These are phyloP conservation scores for Chironex yamaguchii DNA, from an alignment of 30 jellyfish, hydroid and myxozoan species.

Conservation along the genomic window DNA sequence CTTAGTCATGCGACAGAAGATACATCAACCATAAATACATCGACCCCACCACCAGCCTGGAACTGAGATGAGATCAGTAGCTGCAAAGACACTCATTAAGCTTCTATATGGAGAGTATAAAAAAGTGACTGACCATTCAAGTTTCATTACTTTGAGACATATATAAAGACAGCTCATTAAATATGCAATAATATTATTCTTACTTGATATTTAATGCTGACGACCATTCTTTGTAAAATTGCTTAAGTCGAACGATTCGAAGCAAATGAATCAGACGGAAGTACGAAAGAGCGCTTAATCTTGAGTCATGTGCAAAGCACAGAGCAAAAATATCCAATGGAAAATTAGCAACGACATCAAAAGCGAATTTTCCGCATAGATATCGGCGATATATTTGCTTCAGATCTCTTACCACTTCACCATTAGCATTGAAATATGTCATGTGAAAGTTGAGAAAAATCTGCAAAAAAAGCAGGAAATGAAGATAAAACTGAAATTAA, in stretches of 20 bases:
- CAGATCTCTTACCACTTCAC: constrained; percentile 56
- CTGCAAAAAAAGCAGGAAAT: constrained; percentile 21
- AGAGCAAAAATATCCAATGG: constrained; percentile 76
- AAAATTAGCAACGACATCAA: constrained; percentile 68
- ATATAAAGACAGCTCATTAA: too few relatives aligned
- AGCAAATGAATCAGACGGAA: constrained; percentile 71
- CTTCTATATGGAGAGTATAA: too few relatives aligned
- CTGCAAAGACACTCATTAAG: too few relatives aligned
- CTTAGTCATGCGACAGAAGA: too few relatives aligned
- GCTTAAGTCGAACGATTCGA: constrained; percentile 57
- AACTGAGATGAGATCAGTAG: too few relatives aligned
- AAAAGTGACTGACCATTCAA: too few relatives aligned
- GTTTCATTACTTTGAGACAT: too few relatives aligned
- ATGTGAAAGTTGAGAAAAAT: constrained; percentile 81
- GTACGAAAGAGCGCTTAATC: constrained; percentile 53
- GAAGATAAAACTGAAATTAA: too few relatives aligned
- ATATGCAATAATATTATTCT: too few relatives aligned
- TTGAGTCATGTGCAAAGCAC: constrained; percentile 31
- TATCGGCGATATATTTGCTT: constrained; percentile 59
- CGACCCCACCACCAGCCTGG: too few relatives aligned
- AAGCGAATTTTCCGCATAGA: constrained; percentile 66
- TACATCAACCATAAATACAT: too few relatives aligned
- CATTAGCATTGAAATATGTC: constrained; percentile 41
- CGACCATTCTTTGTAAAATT: constrained; percentile 63
- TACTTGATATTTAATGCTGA: constrained; percentile 76